Conservation (phyloP, 2,113 vertebrate species). For the Tragelaphus buxtoni region DNA sequence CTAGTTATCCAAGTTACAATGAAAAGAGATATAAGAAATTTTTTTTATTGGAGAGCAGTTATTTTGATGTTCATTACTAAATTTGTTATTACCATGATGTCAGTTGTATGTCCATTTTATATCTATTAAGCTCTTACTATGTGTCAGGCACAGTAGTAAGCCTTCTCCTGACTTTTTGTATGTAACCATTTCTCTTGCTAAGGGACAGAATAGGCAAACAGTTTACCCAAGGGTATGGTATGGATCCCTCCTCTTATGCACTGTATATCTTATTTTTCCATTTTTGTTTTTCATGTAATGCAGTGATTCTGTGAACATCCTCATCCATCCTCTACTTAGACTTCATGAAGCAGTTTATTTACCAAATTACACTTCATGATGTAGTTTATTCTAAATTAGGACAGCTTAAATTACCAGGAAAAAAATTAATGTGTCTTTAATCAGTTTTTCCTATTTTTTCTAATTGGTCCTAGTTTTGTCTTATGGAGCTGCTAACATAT, state of each 20-base stretch:
- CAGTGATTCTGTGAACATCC: neutral
- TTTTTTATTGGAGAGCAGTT: neutral
- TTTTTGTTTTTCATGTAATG: neutral
- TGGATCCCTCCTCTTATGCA: neutral
- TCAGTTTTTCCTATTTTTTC: neutral
- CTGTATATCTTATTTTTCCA: neutral
- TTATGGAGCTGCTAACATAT: neutral
- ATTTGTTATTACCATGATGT: neutral
- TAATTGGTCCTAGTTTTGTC: neutral
- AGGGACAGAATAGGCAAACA: neutral
- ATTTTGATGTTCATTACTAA: neutral
- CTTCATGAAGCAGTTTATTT: neutral
- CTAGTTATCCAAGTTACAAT: neutral
- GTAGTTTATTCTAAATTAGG: neutral
- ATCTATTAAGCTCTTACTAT: neutral
- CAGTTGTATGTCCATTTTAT: neutral
- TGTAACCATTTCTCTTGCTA: neutral
- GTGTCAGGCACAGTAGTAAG: neutral
- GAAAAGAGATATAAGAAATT: neutral
- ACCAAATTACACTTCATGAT: neutral
- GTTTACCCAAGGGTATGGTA: neutral
- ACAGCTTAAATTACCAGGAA: neutral
- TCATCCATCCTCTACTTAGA: neutral
- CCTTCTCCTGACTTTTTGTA: neutral
- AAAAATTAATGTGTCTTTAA: neutral